Base-by-base conservation (phyloP, 2,113 vertebrate species). In the Daphoenositta chrysoptera region DNA sequence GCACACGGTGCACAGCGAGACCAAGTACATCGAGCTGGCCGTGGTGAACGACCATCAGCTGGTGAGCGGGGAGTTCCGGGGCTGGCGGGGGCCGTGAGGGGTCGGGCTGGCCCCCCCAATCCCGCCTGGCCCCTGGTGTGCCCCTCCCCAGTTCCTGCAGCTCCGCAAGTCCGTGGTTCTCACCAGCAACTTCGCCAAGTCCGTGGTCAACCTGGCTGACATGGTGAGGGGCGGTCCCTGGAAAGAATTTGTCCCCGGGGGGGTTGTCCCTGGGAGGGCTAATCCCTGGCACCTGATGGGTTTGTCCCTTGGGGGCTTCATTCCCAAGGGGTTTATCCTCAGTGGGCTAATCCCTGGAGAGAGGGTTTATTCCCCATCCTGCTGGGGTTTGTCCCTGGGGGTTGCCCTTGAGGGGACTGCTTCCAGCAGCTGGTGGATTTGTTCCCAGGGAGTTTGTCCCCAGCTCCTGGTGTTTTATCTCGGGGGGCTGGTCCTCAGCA, bases 101-200 rank as follows among this genome's bases (percentile, higher is more conserved):
- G 24, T 16, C 5, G 0, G 13, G n/a, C 39, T 54, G 58, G 0
- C 14, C 23, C 26, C 31, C 15, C 5, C 21, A 5, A 0, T 33
- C 84, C 71, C 77, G 15, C 48, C 47, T 8, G 28, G 15, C 17
- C 30, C 40, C 31, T 5, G 44, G 1, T 57, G 50, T 61, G 28
- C 47, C 54, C 93, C 15, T 51, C 50, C 57, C 58, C 96, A 99
- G 99, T 99, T 99, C 94, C 97, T 98, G 89, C 98, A 99, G 98
- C 97, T 98, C 96, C 98, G 98, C 21, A 98, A 97, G 58, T 99
- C 99, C 0, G 98, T 98, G 91, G 98, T 98, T 95, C 99, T 99
- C 97, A 99, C 99, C 96, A 99, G 98, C 98, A 99, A 99, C 97
- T 99, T 99, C 18, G 99, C 99, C 97, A 99, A 99, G 98, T 99